Percentiles rank a stretch among this genome's conserved stretches.
Conservation (phyloP, 1,140 invertebrate genomes). For the Drosophila orosa region DNA sequence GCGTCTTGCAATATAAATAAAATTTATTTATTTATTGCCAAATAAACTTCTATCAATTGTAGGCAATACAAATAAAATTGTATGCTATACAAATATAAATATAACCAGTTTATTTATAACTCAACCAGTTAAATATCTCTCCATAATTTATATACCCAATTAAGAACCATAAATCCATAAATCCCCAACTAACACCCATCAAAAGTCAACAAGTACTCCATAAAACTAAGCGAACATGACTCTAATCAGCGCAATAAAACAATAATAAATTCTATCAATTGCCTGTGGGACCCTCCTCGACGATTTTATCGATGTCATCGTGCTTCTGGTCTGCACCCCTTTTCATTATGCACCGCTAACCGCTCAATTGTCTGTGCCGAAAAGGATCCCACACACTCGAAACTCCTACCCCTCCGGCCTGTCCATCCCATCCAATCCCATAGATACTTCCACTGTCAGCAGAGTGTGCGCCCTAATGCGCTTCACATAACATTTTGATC, state of each 20-base stretch:
- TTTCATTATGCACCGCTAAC: slow-evolving; percentile 44
- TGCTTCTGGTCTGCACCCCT: slow-evolving; percentile 21
- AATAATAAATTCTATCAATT: slow-evolving; percentile 51
- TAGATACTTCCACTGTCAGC: slow-evolving; percentile 49
- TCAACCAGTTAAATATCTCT: background rate
- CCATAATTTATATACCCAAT: background rate
- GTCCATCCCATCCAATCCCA: slow-evolving; percentile 1
- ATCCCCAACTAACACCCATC: background rate
- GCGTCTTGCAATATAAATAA: background rate
- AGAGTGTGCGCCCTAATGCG: slow-evolving; percentile 76
- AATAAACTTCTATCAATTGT: background rate
- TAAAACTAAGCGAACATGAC: slow-evolving; percentile 10
- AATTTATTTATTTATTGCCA: background rate
- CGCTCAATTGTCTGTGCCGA: slow-evolving; percentile 58
- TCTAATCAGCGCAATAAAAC: slow-evolving; percentile 17
- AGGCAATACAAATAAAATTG: background rate
- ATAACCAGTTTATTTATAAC: background rate
- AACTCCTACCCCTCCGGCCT: background rate
- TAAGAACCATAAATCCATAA: slow-evolving; percentile 1
- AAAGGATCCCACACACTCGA: slow-evolving; percentile 56
- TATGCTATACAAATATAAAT: background rate
- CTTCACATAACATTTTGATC: slow-evolving; percentile 84
- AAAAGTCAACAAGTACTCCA: background rate
- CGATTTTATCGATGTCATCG: slow-evolving; percentile 38
- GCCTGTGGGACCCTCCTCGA: slow-evolving; percentile 16